These are phyloP conservation scores for Dicyrtoma fusca DNA, from an alignment of 2,888 invertebrate genomes.

Conservation along the genomic window DNA sequence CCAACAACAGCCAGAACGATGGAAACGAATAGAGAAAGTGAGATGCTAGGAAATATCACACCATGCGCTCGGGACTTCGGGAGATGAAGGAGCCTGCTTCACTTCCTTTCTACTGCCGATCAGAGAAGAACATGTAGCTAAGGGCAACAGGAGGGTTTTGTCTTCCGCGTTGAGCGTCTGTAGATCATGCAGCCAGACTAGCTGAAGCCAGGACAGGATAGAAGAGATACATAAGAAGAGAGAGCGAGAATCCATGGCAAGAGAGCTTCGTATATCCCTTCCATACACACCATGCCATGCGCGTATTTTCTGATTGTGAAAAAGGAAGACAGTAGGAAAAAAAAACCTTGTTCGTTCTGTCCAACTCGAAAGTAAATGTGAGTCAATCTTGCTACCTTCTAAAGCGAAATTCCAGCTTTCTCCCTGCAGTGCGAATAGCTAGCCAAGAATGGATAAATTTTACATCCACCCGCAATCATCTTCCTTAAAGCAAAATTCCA, in stretches of 20 bases:
- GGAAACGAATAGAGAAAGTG: slow-evolving; percentile 30
- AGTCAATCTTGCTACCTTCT: slow-evolving; percentile 21
- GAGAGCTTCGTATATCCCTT: no score
- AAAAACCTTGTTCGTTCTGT: neutral
- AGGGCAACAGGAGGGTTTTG: slow-evolving; percentile 41
- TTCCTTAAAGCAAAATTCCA: slow-evolving; percentile 11
- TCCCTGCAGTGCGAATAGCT: slow-evolving; percentile 30
- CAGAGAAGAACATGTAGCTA: slow-evolving; percentile 37
- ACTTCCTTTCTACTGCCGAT: slow-evolving; percentile 15
- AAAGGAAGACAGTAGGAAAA: neutral
- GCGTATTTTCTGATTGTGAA: slow-evolving; percentile 12
- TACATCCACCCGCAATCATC: slow-evolving; percentile 30
- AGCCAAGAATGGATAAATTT: slow-evolving; percentile 30
- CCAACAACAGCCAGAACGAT: neutral
- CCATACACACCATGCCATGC: slow-evolving; percentile 38
- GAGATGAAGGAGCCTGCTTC: slow-evolving; percentile 24
- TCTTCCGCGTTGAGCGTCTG: slow-evolving; percentile 5
- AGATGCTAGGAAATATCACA: slow-evolving; percentile 34
- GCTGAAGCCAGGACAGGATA: neutral
- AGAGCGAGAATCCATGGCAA: neutral
- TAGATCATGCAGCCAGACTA: no score
- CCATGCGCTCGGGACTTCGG: slow-evolving; percentile 29
- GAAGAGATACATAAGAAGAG: neutral
- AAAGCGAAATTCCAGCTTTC: slow-evolving; percentile 32
- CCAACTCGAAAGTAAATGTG: slow-evolving; percentile 5